These are phyloP conservation scores for Nanorana parkeri DNA, from an alignment of 2,113 vertebrate genomes.

Conservation along the genomic window DNA sequence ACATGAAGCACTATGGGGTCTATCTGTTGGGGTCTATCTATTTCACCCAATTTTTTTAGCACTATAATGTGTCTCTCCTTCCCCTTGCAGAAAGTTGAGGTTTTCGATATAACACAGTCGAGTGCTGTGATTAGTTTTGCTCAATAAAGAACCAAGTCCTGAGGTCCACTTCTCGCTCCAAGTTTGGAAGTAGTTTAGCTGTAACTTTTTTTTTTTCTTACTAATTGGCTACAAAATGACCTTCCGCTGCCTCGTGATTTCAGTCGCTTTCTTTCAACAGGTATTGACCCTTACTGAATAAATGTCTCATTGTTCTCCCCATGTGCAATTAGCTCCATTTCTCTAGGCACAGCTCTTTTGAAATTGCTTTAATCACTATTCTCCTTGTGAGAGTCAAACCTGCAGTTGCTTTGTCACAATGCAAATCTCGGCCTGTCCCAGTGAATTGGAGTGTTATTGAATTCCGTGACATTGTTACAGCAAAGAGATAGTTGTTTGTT, in stretches of 20 bases:
- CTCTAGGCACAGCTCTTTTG: constrained; percentile 38
- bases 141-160: not conserved
- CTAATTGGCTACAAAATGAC: constrained; percentile 40
- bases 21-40: no score
- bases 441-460: constrained; percentile 33
- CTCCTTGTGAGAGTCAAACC: constrained; percentile 29
- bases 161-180: not conserved
- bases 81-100: no score
- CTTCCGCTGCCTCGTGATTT: constrained; percentile 6
- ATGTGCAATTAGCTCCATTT: constrained; percentile 38
- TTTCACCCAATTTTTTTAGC: no score
- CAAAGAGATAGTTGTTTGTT: constrained; percentile 34
- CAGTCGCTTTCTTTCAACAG: constrained; percentile 14
- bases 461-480: constrained; percentile 30
- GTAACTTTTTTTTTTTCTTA: not conserved
- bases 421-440: constrained; percentile 16
- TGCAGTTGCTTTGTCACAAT: constrained; percentile 43
- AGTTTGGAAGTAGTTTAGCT: not conserved
- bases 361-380: constrained; percentile 36
- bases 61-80: no score
- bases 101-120: no score
- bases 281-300: constrained; percentile 37
- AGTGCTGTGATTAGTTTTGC: not conserved
- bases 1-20: no score
- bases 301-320: constrained; percentile 18